A percentile compares a stretch with the other conserved stretches of the same genome.
phyloP scores from a whole-genome alignment of 2,888 invertebrate genomes.

The Tenthredo scrophulariae region DNA sequence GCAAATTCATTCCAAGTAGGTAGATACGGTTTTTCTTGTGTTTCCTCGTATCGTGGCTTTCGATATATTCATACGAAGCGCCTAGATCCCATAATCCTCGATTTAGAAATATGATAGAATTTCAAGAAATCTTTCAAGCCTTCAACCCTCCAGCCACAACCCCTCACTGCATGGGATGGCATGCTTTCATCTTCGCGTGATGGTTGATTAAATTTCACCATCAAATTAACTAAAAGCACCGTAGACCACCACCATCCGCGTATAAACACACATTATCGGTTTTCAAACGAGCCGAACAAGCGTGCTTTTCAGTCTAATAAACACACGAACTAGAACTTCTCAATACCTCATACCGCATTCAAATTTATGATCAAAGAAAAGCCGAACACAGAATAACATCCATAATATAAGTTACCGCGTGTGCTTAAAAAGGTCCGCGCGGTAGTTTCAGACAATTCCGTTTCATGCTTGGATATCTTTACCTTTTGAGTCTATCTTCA shows the following conservation, averaged over 20 bases:
- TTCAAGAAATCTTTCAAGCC: not conserved
- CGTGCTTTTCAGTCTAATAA: not conserved
- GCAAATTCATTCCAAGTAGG: constrained; percentile 26
- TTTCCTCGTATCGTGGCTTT: not conserved
- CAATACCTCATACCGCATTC: not conserved
- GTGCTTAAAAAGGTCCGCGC: too few species aligned
- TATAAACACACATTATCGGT: not conserved
- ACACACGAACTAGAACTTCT: not conserved
- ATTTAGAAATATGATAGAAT: not conserved
- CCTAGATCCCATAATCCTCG: not conserved
- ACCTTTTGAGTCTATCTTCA: not conserved
- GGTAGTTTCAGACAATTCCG: too few species aligned
- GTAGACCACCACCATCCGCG: not conserved
- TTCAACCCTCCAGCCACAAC: not conserved
- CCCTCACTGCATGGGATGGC: not conserved
- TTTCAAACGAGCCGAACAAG: not conserved
- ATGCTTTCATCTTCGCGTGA: constrained; percentile 36
- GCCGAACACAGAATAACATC: not conserved
- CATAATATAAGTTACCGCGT: not conserved
- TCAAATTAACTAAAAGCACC: constrained; percentile 28
- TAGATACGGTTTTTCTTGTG: not conserved
- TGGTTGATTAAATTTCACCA: not conserved
- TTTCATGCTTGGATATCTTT: too few species aligned
- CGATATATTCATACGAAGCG: not conserved
- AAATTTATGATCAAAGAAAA: not conserved